These are phyloP conservation scores for Eudasyphora cyanicolor DNA, from an alignment of 2,888 invertebrate genomes.

Conservation along the genomic window DNA sequence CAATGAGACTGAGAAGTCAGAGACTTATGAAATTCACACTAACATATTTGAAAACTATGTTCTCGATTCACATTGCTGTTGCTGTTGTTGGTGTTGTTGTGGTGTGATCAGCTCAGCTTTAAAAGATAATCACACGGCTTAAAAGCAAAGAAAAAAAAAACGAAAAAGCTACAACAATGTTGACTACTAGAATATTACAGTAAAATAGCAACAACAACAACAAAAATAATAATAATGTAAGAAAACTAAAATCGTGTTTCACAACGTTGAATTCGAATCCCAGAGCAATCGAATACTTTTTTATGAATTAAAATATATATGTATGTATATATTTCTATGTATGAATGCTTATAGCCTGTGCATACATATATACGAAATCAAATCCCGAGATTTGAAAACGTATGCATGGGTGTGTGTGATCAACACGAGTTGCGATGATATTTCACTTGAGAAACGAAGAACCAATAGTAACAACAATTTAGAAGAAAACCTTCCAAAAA, in stretches of 20 bases:
- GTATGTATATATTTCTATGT: too few species aligned
- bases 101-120: background rate
- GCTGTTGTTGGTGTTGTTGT: background rate
- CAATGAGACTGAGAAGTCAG: slow-evolving; percentile 31
- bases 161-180: too few species aligned
- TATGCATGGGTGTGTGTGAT: background rate
- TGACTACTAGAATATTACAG: background rate
- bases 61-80: background rate
- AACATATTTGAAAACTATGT: slow-evolving; percentile 7
- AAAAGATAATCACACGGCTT: slow-evolving; percentile 46
- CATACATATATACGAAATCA: background rate
- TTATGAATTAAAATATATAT: slow-evolving; percentile 30
- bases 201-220: slow-evolving; percentile 35
- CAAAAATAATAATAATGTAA: slow-evolving; percentile 19
- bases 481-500: slow-evolving; percentile 29
- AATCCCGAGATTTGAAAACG: too few species aligned
- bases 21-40: slow-evolving; percentile 51
- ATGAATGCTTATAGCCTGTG: too few species aligned
- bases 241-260: slow-evolving; percentile 11
- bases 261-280: slow-evolving; percentile 33
- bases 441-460: background rate
- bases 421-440: slow-evolving; percentile 27
- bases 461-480: slow-evolving; percentile 16
- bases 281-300: slow-evolving; percentile 39
- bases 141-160: too few species aligned